A percentile compares a stretch with the other conserved stretches of the same genome.
phyloP scores from a whole-genome alignment of 2,888 invertebrate genomes.

The Sphaerophoria rueppellii region DNA sequence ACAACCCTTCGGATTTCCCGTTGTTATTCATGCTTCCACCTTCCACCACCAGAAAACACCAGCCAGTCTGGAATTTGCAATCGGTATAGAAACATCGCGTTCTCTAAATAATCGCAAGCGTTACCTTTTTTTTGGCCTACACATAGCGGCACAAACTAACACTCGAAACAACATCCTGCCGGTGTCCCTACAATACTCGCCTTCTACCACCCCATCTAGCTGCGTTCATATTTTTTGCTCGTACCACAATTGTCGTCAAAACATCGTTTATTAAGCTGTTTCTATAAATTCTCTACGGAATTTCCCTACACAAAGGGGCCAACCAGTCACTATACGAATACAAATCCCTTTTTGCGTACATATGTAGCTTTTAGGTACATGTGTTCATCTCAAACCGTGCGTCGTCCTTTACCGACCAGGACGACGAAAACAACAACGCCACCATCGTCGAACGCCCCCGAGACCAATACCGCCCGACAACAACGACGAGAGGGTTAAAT shows the following conservation, averaged over 20 bases:
- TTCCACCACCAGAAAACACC: conserved; percentile 7
- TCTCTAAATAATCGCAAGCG: conserved; percentile 11
- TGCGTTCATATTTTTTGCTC: conserved; percentile 56
- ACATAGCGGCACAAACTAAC: conserved; percentile 47
- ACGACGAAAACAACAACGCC: not conserved
- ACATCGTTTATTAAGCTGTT: conserved; percentile 49
- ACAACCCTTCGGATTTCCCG: conserved; percentile 60
- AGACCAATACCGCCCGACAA: not conserved
- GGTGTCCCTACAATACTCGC: conserved; percentile 11
- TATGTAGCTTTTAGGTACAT: conserved; percentile 67
- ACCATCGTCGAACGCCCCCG: conserved; percentile 28
- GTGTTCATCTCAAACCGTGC: conserved; percentile 48
- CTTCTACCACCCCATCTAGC: not conserved
- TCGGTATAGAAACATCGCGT: conserved; percentile 46
- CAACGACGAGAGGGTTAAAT: conserved; percentile 22
- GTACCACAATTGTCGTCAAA: conserved; percentile 7
- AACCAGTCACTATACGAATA: conserved; percentile 39
- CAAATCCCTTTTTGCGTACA: conserved; percentile 69
- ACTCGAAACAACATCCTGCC: conserved; percentile 25
- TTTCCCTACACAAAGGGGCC: conserved; percentile 53
- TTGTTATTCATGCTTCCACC: conserved; percentile 62
- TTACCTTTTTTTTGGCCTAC: conserved; percentile 14
- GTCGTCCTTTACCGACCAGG: conserved; percentile 21
- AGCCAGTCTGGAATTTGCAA: conserved; percentile 50
- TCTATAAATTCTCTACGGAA: conserved; percentile 56